These are phyloP conservation scores for Smutsia gigantea DNA, from an alignment of 2,797 vertebrate genomes.

Conservation along the genomic window DNA sequence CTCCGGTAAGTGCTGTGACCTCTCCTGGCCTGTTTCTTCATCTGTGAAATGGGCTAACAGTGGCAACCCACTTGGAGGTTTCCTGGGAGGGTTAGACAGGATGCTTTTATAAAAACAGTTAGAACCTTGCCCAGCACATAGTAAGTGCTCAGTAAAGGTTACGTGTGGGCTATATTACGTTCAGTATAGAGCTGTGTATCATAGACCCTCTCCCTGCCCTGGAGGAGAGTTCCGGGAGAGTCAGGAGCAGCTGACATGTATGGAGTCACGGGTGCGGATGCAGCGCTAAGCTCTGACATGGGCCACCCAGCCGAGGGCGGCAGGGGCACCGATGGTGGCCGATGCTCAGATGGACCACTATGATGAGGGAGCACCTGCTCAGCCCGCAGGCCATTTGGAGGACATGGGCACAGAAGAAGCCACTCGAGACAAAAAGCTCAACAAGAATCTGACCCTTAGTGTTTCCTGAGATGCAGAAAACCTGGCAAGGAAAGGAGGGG, in stretches of 20 bases:
- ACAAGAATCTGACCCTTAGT: neutral
- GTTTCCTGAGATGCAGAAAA: neutral
- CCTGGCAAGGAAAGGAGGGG: neutral
- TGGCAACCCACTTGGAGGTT: neutral
- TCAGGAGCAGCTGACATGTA: neutral
- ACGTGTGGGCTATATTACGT: neutral
- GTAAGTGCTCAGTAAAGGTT: neutral
- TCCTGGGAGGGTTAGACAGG: neutral
- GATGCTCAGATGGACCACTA: neutral
- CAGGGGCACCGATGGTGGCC: fast-evolving
- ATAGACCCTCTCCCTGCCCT: neutral
- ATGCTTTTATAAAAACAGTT: neutral
- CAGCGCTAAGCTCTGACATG: neutral
- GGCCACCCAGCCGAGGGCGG: neutral
- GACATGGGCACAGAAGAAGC: neutral
- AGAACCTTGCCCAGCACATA: neutral
- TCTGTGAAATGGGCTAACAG: neutral
- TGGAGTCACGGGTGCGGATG: fast-evolving
- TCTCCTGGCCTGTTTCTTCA: neutral
- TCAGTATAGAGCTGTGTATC: neutral
- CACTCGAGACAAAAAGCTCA: neutral
- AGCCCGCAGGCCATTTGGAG: neutral
- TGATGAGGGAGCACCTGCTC: neutral
- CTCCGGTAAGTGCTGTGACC: neutral
- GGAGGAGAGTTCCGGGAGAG: neutral